phyloP scores from a whole-genome alignment of 2,797 vertebrate species.

The Rhinogobio ventralis region DNA sequence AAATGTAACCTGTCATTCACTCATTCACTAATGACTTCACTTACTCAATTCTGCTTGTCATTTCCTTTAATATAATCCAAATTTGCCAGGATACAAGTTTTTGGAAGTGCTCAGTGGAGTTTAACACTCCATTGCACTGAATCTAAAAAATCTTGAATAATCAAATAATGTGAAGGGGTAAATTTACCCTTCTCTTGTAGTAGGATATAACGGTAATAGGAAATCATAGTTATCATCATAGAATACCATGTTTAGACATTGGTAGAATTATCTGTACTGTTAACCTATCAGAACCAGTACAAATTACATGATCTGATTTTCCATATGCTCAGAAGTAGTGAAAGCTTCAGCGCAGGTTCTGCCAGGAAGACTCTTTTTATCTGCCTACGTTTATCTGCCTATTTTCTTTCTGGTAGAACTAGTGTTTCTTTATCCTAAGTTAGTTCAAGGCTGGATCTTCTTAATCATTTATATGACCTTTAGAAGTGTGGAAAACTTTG shows the following conservation, averaged over 20 bases:
- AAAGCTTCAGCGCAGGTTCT: too few species aligned
- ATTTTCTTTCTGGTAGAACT: not conserved
- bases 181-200: not conserved
- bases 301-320: not conserved
- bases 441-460: not conserved
- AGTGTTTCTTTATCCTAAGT: not conserved
- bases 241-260: not conserved
- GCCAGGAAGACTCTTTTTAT: too few species aligned
- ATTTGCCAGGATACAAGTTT: not conserved
- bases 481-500: not conserved
- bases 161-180: not conserved
- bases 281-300: not conserved
- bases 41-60: not conserved
- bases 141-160: not conserved
- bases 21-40: not conserved
- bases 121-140: not conserved
- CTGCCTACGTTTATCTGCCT: too few species aligned
- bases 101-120: not conserved
- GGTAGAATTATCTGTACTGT: not conserved
- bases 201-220: not conserved
- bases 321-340: not conserved
- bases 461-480: not conserved
- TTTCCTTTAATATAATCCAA: not conserved
- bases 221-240: not conserved
- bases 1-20: not conserved